Percentiles rank a stretch among this genome's conserved stretches.
These are phyloP conservation scores for Acipenser transmontanus DNA, from an alignment of 2,797 vertebrate species.

Conservation along the genomic window DNA sequence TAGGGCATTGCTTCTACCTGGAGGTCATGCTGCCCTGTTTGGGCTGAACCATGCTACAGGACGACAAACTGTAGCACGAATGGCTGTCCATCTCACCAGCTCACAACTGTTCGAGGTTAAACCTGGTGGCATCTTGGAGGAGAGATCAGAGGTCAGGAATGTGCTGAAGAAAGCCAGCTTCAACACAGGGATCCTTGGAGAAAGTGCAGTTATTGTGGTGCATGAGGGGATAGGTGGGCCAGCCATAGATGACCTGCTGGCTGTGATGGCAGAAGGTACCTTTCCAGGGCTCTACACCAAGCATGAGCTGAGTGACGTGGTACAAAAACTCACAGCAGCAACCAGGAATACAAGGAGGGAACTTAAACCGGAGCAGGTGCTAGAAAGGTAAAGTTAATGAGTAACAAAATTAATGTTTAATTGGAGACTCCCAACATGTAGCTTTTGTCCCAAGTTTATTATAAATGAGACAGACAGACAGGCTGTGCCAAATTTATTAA, in stretches of 20 bases:
- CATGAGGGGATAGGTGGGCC: slow-evolving; percentile 42
- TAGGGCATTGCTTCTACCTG: slow-evolving; percentile 57
- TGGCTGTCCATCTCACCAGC: slow-evolving; percentile 55
- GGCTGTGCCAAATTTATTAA: too few relatives aligned
- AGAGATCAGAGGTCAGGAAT: slow-evolving; percentile 41
- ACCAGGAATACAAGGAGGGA: slow-evolving; percentile 31
- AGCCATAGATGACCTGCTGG: slow-evolving; percentile 53
- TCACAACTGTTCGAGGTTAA: slow-evolving; percentile 57
- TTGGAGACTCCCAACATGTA: too few relatives aligned
- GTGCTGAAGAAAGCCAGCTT: slow-evolving; percentile 54
- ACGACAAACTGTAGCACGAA: slow-evolving; percentile 54
- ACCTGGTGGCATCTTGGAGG: slow-evolving; percentile 24
- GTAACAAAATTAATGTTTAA: too few relatives aligned
- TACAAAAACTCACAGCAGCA: slow-evolving; percentile 39
- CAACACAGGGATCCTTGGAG: slow-evolving; percentile 38
- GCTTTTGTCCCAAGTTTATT: too few relatives aligned
- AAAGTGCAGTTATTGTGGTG: slow-evolving; percentile 56
- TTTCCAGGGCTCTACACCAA: slow-evolving; percentile 54
- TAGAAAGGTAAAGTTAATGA: slow-evolving; percentile 55
- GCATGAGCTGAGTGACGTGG: slow-evolving; percentile 44
- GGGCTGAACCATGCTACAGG: slow-evolving; percentile 54
- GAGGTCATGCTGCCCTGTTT: slow-evolving; percentile 64
- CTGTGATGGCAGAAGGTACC: slow-evolving; percentile 51
- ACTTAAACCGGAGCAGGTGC: slow-evolving; percentile 38
- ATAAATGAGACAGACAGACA: too few relatives aligned